Percentiles rank a stretch among this genome's conserved stretches.
These are phyloP conservation scores for Axinella damicornis DNA, from an alignment of 37 sponge, comb jelly and placozoan species.

Conservation along the genomic window DNA sequence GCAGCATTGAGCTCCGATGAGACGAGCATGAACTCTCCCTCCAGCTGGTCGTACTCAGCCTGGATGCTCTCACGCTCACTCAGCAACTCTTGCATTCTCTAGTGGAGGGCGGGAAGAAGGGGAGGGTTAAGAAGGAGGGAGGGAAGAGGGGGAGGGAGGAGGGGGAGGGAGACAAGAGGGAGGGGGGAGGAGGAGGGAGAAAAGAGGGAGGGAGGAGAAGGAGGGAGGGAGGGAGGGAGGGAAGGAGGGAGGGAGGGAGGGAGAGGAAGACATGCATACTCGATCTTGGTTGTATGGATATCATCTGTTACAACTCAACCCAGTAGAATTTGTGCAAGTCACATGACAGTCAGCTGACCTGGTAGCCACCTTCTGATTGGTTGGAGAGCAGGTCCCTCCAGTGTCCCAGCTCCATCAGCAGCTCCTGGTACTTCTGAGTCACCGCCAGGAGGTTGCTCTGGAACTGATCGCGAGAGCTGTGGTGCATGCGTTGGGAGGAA, in stretches of 20 bases:
- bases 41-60: constrained; percentile 53
- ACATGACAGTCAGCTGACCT: constrained; percentile 14
- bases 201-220: too few species aligned
- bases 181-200: too few species aligned
- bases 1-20: constrained; percentile 63
- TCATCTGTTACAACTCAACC: too few species aligned
- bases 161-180: too few species aligned
- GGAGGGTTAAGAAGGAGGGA: background rate
- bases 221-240: too few species aligned
- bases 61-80: constrained; percentile 44
- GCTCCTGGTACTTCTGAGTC: constrained; percentile 51
- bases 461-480: constrained; percentile 36
- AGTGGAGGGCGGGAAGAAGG: background rate
- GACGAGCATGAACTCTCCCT: constrained; percentile 45
- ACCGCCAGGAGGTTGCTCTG: background rate
- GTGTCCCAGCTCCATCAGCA: constrained; percentile 32
- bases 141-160: too few species aligned
- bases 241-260: too few species aligned
- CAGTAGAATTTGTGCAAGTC: too few species aligned
- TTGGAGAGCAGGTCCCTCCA: constrained; percentile 40
- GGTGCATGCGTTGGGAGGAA: background rate
- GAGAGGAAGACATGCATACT: too few species aligned
- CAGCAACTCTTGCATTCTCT: constrained; percentile 33
- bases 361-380: constrained; percentile 42
- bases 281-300: too few species aligned